Evolutionary conservation across 2,797 vertebrate genomes (phyloP).

Genomic region (Tauraco hartlaubi): DNA sequence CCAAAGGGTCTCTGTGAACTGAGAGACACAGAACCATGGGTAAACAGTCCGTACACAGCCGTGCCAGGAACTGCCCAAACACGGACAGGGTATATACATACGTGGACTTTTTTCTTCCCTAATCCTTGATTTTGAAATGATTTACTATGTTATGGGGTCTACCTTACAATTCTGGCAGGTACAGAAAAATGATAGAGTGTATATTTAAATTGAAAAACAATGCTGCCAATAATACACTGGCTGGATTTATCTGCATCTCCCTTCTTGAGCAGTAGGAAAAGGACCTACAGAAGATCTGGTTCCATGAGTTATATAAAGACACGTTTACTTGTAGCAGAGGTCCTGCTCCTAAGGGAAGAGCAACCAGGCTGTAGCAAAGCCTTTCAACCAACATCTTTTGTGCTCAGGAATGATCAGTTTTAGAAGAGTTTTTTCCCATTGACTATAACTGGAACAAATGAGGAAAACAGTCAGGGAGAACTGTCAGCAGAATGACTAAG

Average conservation of each 20-base stretch:
- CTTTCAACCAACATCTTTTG: neutral
- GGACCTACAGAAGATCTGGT: constrained; percentile 26
- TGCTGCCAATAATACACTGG: neutral
- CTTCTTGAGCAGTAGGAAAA: constrained; percentile 15
- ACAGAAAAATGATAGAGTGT: neutral
- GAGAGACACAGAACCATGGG: neutral
- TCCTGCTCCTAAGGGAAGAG: constrained; percentile 2
- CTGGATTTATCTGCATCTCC: neutral
- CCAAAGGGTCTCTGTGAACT: neutral
- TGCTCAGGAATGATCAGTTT: neutral
- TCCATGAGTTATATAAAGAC: constrained; percentile 14
- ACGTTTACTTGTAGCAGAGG: neutral
- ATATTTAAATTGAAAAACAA: neutral
- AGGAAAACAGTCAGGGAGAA: neutral
- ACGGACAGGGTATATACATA: neutral
- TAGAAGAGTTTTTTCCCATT: neutral
- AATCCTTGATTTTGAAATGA: neutral
- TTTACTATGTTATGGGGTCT: neutral
- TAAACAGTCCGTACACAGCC: neutral
- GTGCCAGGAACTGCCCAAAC: neutral
- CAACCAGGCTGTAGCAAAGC: neutral
- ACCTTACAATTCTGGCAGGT: neutral
- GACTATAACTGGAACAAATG: constrained; percentile 1
- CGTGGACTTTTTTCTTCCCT: neutral
- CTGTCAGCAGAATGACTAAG: neutral